These are phyloP conservation scores for Peromyscus polionotus DNA, from an alignment of 2,113 vertebrate genomes.

Conservation along the genomic window DNA sequence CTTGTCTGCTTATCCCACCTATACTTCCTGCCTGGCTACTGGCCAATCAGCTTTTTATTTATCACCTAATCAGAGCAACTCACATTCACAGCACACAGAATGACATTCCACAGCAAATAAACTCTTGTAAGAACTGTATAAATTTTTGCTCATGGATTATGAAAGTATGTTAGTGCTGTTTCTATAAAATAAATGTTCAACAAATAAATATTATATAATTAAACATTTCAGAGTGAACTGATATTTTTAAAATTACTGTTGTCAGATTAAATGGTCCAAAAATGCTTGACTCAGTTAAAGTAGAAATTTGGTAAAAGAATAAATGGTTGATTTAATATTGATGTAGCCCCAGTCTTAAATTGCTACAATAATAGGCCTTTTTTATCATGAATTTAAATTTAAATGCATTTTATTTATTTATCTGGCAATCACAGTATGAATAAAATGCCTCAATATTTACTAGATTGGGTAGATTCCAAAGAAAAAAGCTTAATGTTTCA, in stretches of 20 bases:
- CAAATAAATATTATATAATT: background rate
- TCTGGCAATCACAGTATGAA: background rate
- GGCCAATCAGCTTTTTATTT: too few species aligned
- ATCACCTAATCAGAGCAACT: too few species aligned
- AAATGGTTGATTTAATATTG: background rate
- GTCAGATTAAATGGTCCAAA: background rate
- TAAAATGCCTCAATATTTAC: background rate
- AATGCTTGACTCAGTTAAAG: background rate
- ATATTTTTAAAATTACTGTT: background rate
- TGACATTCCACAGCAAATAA: background rate
- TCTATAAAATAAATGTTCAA: background rate
- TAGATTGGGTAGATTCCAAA: background rate
- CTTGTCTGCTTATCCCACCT: too few species aligned
- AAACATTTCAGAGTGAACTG: background rate
- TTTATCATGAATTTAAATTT: conserved; percentile 24
- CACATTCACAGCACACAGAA: too few species aligned
- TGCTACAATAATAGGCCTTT: background rate
- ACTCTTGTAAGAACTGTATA: background rate
- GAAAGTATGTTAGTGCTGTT: background rate
- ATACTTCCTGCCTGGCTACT: too few species aligned
- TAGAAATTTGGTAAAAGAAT: background rate
- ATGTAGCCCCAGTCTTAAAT: background rate
- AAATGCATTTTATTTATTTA: background rate
- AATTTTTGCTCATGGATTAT: background rate
- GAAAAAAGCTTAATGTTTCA: background rate